Evolutionary conservation across 2,113 vertebrate genomes (phyloP), one percentile per base, ranked within the genome.

Genomic region (Pachycephala philippinensis): DNA sequence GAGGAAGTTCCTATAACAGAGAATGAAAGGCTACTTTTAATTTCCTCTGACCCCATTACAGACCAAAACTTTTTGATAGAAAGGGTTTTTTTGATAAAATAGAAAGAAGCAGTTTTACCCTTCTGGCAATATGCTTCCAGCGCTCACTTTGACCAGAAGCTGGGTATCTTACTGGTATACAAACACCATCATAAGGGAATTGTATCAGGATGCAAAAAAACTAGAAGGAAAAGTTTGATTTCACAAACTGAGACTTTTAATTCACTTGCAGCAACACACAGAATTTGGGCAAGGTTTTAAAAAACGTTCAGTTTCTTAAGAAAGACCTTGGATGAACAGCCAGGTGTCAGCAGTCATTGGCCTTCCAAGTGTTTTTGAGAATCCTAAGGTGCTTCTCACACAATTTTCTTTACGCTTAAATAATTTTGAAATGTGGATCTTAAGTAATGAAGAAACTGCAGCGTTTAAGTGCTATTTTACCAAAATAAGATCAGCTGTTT

Each of bases 11-110:
- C 94, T 97, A 14, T 49, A 98, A 92, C 59, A 92, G 19, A 77
- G 75, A 97, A 97, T 70, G 80, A 97, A 96, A 93, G 77, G 81
- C 74, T 95, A 95, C 89, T 97, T 39, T 97, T 97, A 97, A 97
- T 98, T 98, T 98, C 79, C 92, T 96, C 94, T 97, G 95, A 97
- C 91, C 95, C 72, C 26, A 11, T 96, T 95, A 94, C 15, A 85
- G 93, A 81, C 92, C 68, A 94, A 90, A 95, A 94, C 92, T 92
- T 97, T 90, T 88, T 91, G 87, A 96, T 33, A 93, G 45, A 72
- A 95, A 94, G 88, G 30, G 18, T 3, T 95, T 97, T 95, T 96
- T 90, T 45, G 42, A 87, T 86, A 93, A 39, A 83, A 27, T 70
- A 89, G 90, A 77, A 94, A 95, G 84, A 94, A 95, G 45, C 42